Evolutionary conservation across 37 sponge, comb jelly and placozoan genomes (phyloP), one percentile per base, ranked within the genome.

Genomic region (Mnemiopsis leidyi): DNA sequence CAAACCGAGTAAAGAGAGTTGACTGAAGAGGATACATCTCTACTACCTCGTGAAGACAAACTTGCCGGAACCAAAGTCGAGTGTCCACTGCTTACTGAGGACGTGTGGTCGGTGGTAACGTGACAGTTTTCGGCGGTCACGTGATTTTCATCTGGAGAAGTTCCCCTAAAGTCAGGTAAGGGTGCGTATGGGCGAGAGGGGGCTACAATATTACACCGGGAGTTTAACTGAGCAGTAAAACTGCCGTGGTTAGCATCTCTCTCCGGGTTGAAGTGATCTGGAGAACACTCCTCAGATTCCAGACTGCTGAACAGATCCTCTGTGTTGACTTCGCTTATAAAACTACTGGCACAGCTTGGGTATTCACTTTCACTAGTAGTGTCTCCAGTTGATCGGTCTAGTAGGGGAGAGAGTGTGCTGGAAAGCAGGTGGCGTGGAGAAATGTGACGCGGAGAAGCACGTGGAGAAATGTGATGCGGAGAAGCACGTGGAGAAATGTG

Each of bases 361-460:
- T 48, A 48, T 5, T 48, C 61, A 48, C 61, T 48, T 13, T 13
- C 61, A 48, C 61, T 48, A 18, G 61, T 18, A 13, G 61, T 5
- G 61, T 48, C 61, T 13, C 61, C 13, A n/a, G n/a, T n/a, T n/a
- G n/a, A n/a, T 18, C 82, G 0, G 95, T 68, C 94, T 95, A 28
- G 40, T 0, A 38, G 0, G 30, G 69, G 69, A 76, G 23, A 76
- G 0, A 68, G 20, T 34, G 67, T 40, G 32, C 16, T 23, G 36
- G 76, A 34, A 23, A 26, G 76, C 37, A 31, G 82, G 5, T 37
- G 38, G 28, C 23, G 26, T 92, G 23, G 69, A 25, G 76, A 21
- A 24, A n/a, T 26, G 71, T 38, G 24, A 23, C 23, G 9, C 71
- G 69, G 36, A 69, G 76, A 83, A 36, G 90, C 94, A 85, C 35